These are phyloP conservation scores for Polydesmus complanatus DNA, from an alignment of 2,888 invertebrate genomes.

Conservation along the genomic window DNA sequence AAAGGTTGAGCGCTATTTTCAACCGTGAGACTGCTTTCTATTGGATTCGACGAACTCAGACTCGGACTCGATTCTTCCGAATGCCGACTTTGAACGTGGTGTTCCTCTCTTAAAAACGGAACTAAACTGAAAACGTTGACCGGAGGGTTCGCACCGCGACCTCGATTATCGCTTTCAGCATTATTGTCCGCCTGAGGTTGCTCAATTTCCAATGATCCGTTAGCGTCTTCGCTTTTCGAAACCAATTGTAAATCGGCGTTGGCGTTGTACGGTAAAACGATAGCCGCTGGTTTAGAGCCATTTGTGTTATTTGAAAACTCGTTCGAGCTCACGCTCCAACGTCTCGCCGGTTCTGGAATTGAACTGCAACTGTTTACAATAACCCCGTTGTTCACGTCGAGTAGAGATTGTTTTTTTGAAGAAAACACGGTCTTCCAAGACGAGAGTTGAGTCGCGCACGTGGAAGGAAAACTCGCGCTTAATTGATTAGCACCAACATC, in stretches of 20 bases:
- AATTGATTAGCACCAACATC: neutral
- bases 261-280: conserved; percentile 12
- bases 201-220: neutral
- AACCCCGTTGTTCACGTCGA: neutral
- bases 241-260: neutral
- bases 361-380: neutral
- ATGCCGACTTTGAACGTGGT: neutral
- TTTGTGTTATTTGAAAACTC: neutral
- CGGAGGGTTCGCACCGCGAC: neutral
- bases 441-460: neutral
- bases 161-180: neutral
- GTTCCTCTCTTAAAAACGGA: conserved; percentile 9
- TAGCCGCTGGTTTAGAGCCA: conserved; percentile 12
- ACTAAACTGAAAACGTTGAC: neutral
- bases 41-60: neutral
- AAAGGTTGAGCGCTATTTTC: neutral
- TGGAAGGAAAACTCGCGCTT: neutral
- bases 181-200: neutral
- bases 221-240: neutral
- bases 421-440: neutral
- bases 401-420: neutral
- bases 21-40: neutral
- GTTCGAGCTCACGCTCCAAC: neutral
- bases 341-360: neutral
- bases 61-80: neutral